Conservation (phyloP, 1,140 invertebrate genomes). For the Centruroides sculpturatus region DNA sequence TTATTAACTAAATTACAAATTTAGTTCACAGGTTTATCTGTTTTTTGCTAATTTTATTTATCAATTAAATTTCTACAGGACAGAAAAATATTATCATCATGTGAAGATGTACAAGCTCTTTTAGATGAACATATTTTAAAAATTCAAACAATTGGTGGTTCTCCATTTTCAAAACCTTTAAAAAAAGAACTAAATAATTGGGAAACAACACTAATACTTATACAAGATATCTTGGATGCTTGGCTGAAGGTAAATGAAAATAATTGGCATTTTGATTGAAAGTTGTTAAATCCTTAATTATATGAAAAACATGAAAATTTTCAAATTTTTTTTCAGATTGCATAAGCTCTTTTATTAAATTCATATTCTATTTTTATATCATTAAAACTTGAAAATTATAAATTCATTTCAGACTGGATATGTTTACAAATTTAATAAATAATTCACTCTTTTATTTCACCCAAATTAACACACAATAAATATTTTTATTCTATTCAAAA, state of each 20-base stretch:
- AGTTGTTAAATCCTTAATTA: too few relatives aligned
- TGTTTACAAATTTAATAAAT: too few relatives aligned
- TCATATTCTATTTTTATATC: too few relatives aligned
- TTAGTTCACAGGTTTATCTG: neutral
- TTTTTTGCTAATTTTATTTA: neutral
- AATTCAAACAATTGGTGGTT: slow-evolving; percentile 90
- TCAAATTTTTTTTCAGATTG: too few relatives aligned
- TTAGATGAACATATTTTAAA: slow-evolving; percentile 93
- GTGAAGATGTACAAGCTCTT: slow-evolving; percentile 84
- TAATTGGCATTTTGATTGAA: too few relatives aligned
- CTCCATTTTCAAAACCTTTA: slow-evolving; percentile 84
- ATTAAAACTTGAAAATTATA: too few relatives aligned
- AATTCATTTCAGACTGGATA: too few relatives aligned
- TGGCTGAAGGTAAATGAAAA: slow-evolving; percentile 38
- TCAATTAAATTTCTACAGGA: slow-evolving; percentile 29
- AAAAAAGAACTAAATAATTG: slow-evolving; percentile 73
- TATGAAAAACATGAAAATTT: too few relatives aligned
- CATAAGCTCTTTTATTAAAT: too few relatives aligned
- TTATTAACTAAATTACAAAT: neutral
- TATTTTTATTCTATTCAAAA: too few relatives aligned
- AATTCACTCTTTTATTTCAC: too few relatives aligned
- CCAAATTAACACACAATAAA: too few relatives aligned
- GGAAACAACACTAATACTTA: slow-evolving; percentile 76
- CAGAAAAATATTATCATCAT: slow-evolving; percentile 62
- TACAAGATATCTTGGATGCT: slow-evolving; percentile 86